Conservation (phyloP, 2,888 invertebrate species). For the Caenorhabditis sulstoni region DNA sequence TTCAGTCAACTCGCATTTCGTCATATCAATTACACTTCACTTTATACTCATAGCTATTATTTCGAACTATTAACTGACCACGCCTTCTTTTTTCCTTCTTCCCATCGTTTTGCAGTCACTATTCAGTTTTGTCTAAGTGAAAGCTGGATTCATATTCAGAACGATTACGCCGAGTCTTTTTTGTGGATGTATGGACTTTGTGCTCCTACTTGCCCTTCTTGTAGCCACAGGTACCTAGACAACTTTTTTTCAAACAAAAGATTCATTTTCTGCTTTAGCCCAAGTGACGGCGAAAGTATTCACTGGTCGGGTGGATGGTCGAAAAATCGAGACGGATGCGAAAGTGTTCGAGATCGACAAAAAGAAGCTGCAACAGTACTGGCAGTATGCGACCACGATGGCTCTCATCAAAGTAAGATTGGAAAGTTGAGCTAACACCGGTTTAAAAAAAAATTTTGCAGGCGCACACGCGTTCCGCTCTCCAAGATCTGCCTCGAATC, state of each 20-base stretch:
- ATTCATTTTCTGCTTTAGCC: constrained; percentile 17
- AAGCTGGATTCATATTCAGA: constrained; percentile 21
- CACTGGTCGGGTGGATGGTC: constrained; percentile 41
- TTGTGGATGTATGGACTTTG: constrained; percentile 60
- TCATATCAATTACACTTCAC: constrained; percentile 62
- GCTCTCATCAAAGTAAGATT: constrained; percentile 67
- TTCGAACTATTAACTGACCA: constrained; percentile 3
- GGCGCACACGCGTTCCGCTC: constrained; percentile 64
- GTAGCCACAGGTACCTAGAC: constrained; percentile 42
- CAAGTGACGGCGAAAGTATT: constrained; percentile 37
- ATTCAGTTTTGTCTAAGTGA: background rate
- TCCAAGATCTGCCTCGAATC: constrained; percentile 58
- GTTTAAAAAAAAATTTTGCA: constrained; percentile 33
- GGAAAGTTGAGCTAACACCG: background rate
- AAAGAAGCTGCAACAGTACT: constrained; percentile 66
- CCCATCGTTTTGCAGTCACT: too few species aligned
- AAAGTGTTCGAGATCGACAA: constrained; percentile 68
- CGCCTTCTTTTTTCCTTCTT: constrained; percentile 1
- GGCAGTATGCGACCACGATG: constrained; percentile 69
- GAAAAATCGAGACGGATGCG: constrained; percentile 48
- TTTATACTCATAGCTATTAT: constrained; percentile 46
- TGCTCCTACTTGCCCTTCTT: constrained; percentile 54
- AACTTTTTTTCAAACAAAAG: background rate
- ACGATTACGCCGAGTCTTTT: constrained; percentile 34
- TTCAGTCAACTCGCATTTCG: constrained; percentile 32